These are phyloP conservation scores for Camelus dromedarius DNA, from an alignment of 2,113 vertebrate species.

Conservation along the genomic window DNA sequence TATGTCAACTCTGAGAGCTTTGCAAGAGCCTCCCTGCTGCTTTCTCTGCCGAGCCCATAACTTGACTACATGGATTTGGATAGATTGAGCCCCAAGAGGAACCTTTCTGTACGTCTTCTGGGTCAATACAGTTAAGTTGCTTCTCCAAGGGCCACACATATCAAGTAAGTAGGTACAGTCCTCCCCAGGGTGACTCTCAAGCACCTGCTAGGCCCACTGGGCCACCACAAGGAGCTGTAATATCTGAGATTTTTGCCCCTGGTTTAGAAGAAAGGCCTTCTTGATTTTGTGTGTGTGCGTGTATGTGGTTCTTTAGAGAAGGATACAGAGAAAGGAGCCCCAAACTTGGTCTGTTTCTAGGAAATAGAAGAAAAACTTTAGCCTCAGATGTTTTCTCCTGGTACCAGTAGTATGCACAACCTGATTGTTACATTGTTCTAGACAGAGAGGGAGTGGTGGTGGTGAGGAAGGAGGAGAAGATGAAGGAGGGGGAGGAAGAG, in stretches of 20 bases:
- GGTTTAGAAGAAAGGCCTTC: neutral
- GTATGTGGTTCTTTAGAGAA: neutral
- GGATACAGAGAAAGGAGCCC: neutral
- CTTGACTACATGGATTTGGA: neutral
- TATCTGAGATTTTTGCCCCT: neutral
- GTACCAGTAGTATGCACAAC: neutral
- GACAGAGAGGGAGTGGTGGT: neutral
- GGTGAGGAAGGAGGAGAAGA: too few relatives aligned
- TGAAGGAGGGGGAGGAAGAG: too few relatives aligned
- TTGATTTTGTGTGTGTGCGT: neutral
- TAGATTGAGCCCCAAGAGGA: neutral
- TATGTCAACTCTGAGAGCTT: neutral
- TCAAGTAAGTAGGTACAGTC: neutral
- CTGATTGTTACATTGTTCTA: neutral
- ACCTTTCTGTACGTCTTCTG: neutral
- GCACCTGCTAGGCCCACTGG: neutral
- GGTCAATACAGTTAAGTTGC: neutral
- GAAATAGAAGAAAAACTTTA: neutral
- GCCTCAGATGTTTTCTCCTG: neutral
- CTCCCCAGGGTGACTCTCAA: neutral
- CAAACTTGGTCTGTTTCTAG: neutral
- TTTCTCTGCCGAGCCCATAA: neutral
- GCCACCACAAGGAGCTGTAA: neutral
- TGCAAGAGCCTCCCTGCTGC: neutral
- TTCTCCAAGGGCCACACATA: neutral